Base-by-base conservation (phyloP, 37 sponge, comb jelly and placozoan species). In the Cliona cf. orientalis region DNA sequence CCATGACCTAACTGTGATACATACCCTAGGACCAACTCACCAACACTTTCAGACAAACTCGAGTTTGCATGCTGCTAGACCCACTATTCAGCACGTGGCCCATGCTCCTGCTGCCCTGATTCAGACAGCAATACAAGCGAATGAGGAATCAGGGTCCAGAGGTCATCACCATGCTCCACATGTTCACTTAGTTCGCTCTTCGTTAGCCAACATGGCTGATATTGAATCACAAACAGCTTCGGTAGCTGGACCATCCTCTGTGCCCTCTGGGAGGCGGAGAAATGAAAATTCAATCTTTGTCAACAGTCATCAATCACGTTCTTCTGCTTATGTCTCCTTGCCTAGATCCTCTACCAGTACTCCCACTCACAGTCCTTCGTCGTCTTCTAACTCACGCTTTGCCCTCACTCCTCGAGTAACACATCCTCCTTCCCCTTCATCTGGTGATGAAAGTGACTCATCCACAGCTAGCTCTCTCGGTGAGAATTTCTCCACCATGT, bases 1-100 rank as follows among this genome's bases (percentile, higher is more conserved):
- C 7, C 35, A 72, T 29, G 55, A 55, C n/a, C n/a, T n/a, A n/a
- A n/a, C n/a, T n/a, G n/a, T n/a, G n/a, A n/a, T n/a, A n/a, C n/a
- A n/a, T n/a, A n/a, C n/a, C 33, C 69, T 69, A 26, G 43, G 38
- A 26, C 69, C 69, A 9, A 32, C 39, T 19, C 69, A 69, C 23
- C 39, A 32, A 4, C 35, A 69, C 43, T 37, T 36, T 39, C 35
- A 39, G 26, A 69, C 69, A n/a, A n/a, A n/a, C n/a, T n/a, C n/a
- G n/a, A n/a, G n/a, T n/a, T n/a, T n/a, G n/a, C n/a, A n/a, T n/a
- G n/a, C n/a, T n/a, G n/a, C n/a, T n/a, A n/a, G n/a, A n/a, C n/a
- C n/a, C n/a, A n/a, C n/a, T n/a, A n/a, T n/a, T n/a, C n/a, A n/a
- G n/a, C n/a, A n/a, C 69, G 38, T 37, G 5, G 25, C 26, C 14